A percentile compares a stretch with the other conserved stretches of the same genome.
These are phyloP conservation scores for Eubasilissa regina DNA, from an alignment of 1,140 invertebrate genomes.

Conservation along the genomic window DNA sequence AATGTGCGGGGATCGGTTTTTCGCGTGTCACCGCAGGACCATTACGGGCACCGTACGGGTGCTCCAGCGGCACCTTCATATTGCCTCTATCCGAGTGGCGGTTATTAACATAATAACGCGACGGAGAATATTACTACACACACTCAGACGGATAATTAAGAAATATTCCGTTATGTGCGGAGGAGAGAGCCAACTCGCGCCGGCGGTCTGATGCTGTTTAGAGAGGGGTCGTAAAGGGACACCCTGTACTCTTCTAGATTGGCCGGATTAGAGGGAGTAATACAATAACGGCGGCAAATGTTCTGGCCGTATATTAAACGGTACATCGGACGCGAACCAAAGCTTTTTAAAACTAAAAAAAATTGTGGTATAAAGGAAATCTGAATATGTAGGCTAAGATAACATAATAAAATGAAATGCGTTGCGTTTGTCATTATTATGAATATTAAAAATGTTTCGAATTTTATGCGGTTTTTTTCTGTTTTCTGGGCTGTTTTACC, in stretches of 20 bases:
- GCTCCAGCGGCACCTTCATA: conserved; percentile 15
- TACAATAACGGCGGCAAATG: conserved; percentile 2
- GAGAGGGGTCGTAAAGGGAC: conserved; percentile 39
- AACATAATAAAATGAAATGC: no score
- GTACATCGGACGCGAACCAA: no score
- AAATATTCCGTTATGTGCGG: conserved; percentile 58
- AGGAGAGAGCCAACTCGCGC: conserved; percentile 35
- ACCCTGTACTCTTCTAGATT: conserved; percentile 39
- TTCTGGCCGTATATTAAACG: conserved; percentile 16
- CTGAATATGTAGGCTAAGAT: no score
- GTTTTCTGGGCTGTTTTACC: no score
- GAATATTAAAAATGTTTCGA: no score
- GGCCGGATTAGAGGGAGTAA: conserved; percentile 32
- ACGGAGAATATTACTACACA: conserved; percentile 55
- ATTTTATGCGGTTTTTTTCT: no score
- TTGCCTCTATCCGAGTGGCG: conserved; percentile 54
- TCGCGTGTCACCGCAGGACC: conserved; percentile 10
- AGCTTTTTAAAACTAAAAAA: no score
- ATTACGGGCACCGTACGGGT: conserved; percentile 17
- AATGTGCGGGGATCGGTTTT: no score
- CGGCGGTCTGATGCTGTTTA: conserved; percentile 39
- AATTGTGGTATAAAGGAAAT: no score
- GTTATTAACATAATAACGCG: conserved; percentile 61
- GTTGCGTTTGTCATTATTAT: no score
- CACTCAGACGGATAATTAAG: conserved; percentile 60